Conservation (phyloP, 2,888 invertebrate genomes). For the Myopa tessellatipennis region DNA sequence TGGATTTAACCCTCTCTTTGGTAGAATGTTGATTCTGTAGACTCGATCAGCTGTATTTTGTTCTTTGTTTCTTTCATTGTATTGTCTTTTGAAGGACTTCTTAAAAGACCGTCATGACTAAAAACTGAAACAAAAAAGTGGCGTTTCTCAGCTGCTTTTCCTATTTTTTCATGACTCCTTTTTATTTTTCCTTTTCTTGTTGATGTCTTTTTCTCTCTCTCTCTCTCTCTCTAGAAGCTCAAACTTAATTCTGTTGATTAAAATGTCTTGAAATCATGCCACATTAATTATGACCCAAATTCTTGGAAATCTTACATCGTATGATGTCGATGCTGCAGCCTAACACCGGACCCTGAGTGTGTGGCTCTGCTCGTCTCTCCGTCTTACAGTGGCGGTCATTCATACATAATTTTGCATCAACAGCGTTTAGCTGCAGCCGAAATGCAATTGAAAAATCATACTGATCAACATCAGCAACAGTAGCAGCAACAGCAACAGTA, state of each 20-base stretch:
- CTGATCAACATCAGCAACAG: constrained; percentile 20
- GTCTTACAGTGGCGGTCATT: constrained; percentile 61
- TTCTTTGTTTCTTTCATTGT: neutral
- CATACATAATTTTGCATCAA: constrained; percentile 46
- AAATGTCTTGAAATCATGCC: constrained; percentile 66
- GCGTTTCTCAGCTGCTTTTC: neutral
- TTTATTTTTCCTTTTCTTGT: constrained; percentile 21
- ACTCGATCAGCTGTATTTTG: neutral
- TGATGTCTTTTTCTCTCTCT: constrained; percentile 31
- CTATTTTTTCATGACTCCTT: neutral
- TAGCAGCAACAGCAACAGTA: neutral
- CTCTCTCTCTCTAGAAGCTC: constrained; percentile 33
- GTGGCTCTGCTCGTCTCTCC: neutral
- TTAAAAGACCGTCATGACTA: too few relatives aligned
- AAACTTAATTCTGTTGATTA: constrained; percentile 55
- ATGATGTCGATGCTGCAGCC: constrained; percentile 49
- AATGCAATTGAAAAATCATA: neutral
- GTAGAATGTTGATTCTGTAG: neutral
- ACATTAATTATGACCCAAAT: constrained; percentile 69
- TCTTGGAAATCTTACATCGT: constrained; percentile 64
- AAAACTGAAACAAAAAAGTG: too few relatives aligned
- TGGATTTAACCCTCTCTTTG: too few relatives aligned
- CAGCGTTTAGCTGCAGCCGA: neutral
- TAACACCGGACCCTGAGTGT: neutral
- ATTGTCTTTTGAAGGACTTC: neutral